Evolutionary conservation across 2,113 vertebrate species (phyloP).

Genomic region (Addax nasomaculatus): DNA sequence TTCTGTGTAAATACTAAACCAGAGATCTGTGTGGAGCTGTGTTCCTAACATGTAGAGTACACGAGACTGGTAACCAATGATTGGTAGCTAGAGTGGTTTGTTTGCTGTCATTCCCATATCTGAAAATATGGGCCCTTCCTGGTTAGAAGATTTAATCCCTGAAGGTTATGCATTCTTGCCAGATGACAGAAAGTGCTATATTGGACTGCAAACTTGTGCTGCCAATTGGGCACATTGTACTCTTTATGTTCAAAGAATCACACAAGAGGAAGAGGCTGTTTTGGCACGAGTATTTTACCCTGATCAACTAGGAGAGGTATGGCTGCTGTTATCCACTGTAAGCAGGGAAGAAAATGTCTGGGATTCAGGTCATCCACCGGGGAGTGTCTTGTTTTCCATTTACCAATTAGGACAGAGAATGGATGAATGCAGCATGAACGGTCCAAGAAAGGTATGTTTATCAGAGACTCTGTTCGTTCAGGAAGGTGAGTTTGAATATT

Average conservation of each 20-base stretch:
- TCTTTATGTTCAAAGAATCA: neutral
- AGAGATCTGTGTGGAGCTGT: neutral
- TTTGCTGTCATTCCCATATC: neutral
- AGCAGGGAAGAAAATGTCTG: neutral
- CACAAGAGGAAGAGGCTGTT: accelerated
- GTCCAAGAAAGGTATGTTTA: neutral
- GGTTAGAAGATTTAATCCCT: neutral
- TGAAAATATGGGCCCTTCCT: neutral
- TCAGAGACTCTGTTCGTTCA: neutral
- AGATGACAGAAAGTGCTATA: neutral
- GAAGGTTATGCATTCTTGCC: neutral
- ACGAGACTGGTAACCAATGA: neutral
- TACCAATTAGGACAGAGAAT: neutral
- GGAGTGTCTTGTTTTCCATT: neutral
- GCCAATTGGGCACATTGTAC: neutral
- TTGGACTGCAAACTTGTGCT: neutral
- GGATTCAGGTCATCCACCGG: neutral
- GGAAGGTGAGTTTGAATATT: neutral
- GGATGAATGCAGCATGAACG: neutral
- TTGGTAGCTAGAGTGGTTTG: neutral
- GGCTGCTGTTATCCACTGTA: neutral
- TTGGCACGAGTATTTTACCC: neutral
- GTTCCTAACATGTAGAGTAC: neutral
- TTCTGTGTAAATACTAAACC: neutral
- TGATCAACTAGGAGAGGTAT: neutral